phyloP scores from a whole-genome alignment of 2,797 vertebrate species.

The Thripadectes ignobilis region DNA sequence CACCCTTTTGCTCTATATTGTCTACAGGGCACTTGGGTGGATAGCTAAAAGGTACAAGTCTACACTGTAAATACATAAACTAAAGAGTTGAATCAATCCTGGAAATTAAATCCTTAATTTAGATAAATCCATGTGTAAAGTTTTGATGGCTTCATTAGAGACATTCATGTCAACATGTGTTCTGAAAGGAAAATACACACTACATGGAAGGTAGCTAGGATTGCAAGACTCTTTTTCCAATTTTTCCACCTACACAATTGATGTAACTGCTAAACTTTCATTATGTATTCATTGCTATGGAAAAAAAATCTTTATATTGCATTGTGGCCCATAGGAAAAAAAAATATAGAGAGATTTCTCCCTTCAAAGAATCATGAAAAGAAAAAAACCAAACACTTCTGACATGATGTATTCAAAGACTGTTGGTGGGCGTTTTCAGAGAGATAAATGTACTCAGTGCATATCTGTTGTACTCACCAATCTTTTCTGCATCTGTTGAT shows the following conservation, averaged over 20 bases:
- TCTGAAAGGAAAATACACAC: neutral
- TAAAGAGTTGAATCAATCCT: neutral
- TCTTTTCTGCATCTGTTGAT: neutral
- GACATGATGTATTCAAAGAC: neutral
- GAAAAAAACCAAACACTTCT: neutral
- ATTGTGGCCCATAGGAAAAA: neutral
- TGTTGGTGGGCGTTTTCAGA: fast-evolving
- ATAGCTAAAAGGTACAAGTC: neutral
- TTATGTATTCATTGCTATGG: neutral
- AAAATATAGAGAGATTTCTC: neutral
- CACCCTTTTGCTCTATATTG: neutral
- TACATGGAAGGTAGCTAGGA: neutral
- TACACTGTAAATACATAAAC: neutral
- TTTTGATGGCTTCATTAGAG: neutral
- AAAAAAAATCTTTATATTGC: neutral
- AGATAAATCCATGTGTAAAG: neutral
- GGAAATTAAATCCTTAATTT: neutral
- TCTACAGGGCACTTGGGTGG: neutral
- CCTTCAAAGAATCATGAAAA: neutral
- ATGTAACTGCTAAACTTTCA: neutral
- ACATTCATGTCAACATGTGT: neutral
- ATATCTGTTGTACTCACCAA: neutral
- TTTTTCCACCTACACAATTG: neutral
- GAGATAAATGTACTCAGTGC: neutral
- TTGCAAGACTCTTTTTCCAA: neutral